Conservation (phyloP, 2,888 invertebrate genomes). For the Xiphydria camelus region DNA sequence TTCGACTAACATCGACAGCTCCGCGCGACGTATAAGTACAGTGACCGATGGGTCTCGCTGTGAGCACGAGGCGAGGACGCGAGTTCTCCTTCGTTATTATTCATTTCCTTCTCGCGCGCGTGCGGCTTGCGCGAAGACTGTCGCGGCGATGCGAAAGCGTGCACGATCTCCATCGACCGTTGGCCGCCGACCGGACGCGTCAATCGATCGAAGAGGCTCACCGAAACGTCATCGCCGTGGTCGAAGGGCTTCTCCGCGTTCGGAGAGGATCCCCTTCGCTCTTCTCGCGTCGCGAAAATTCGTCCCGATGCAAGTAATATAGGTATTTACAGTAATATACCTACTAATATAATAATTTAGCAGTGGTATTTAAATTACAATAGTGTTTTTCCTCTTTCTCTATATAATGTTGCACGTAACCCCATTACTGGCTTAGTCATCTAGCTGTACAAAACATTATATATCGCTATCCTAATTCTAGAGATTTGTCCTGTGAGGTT, state of each 20-base stretch:
- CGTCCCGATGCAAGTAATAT: conserved; percentile 30
- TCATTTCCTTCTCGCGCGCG: too few relatives aligned
- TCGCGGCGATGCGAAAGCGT: too few relatives aligned
- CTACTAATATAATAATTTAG: conserved; percentile 43
- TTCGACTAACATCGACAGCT: conserved; percentile 22
- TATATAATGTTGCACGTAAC: conserved; percentile 57
- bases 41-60: too few relatives aligned
- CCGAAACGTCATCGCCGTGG: too few relatives aligned
- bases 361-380: conserved; percentile 53
- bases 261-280: too few relatives aligned
- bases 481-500: conserved; percentile 54
- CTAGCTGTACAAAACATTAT: conserved; percentile 58
- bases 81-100: too few relatives aligned
- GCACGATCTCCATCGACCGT: too few relatives aligned
- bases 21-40: conserved; percentile 22
- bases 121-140: too few relatives aligned
- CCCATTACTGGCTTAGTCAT: conserved; percentile 55
- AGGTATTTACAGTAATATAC: conserved; percentile 54
- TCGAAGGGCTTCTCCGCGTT: too few relatives aligned
- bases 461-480: conserved; percentile 51
- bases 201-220: too few relatives aligned
- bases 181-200: too few relatives aligned
- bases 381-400: conserved; percentile 39
- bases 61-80: too few relatives aligned
- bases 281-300: conserved; percentile 8